phyloP scores from a whole-genome alignment of 2,797 vertebrate genomes.

The Lutjanus campechanus region DNA sequence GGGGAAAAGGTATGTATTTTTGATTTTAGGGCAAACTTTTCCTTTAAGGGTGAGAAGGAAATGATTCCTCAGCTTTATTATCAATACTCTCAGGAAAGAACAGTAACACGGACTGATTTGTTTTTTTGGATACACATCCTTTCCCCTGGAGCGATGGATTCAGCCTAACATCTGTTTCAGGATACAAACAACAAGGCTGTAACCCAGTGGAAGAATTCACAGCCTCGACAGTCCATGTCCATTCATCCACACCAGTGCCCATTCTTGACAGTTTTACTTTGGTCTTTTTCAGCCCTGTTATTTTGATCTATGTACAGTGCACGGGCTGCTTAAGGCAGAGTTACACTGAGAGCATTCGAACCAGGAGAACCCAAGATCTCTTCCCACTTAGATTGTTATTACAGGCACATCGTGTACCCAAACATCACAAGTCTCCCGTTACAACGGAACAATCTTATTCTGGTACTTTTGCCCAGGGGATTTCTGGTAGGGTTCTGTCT shows the following conservation, averaged over 20 bases:
- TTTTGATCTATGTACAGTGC: conserved; percentile 66
- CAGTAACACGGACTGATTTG: conserved; percentile 10
- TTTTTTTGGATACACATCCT: conserved; percentile 17
- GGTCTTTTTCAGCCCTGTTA: conserved; percentile 71
- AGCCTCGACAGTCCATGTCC: conserved; percentile 42
- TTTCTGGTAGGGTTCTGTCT: conserved; percentile 1
- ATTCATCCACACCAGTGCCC: conserved; percentile 75
- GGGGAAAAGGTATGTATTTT: too few relatives aligned
- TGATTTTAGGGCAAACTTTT: too few relatives aligned
- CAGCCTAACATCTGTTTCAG: conserved; percentile 57
- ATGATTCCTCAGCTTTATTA: conserved; percentile 19
- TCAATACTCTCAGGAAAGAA: conserved; percentile 1
- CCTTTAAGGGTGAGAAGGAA: conserved; percentile 7
- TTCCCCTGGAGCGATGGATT: conserved; percentile 31
- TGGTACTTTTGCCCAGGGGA: conserved; percentile 18
- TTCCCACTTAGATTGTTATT: conserved; percentile 46
- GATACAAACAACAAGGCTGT: conserved; percentile 48
- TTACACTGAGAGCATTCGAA: conserved; percentile 42
- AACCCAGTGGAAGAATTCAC: conserved; percentile 64
- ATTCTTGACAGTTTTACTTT: conserved; percentile 70
- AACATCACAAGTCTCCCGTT: conserved; percentile 54
- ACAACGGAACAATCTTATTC: conserved; percentile 33
- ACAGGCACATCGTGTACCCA: conserved; percentile 41
- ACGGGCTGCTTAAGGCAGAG: conserved; percentile 37
- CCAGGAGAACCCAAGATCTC: conserved; percentile 45